Base-by-base conservation (phyloP, 2,113 vertebrate species). In the Acrocephalus kingi region DNA sequence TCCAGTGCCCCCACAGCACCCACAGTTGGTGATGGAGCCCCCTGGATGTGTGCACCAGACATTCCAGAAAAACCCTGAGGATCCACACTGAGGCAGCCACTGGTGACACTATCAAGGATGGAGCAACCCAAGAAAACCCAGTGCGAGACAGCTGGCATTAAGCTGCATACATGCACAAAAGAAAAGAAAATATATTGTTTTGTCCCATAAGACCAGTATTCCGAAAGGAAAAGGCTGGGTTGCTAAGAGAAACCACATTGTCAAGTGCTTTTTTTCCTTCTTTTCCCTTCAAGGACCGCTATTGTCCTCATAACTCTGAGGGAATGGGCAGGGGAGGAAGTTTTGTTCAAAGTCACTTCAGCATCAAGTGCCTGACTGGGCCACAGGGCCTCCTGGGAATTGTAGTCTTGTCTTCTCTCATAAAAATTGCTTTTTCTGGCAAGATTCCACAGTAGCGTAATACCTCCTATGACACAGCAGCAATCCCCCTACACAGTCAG, bases 1-100 rank as follows among this genome's bases (percentile, higher is more conserved):
- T 54, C 78, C 1, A 3, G 12, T 28, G 35, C 43, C 45, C 21
- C 43, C 51, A 6, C 6, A 13, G 63, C 4, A 8, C 35, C 35
- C 35, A 35, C 35, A 35, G 35, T 35, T 35, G 17, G 9, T 0
- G 0, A 35, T 6, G 46, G 23, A 58, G 10, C 35, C 68, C 35
- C 0, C 0, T 2, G 33, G 37, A 30, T 6, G 2, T 1, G 12
- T 12, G 54, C 39, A 31, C 4, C 30, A 31, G 15, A 15, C 9
- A 66, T 18, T 19, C 33, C 37, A 7, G 37, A 13, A 54, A 28
- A 90, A 67, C 18, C 28, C 46, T 2, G 0, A 35, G 1, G 39
- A 66, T 58, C 54, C 48, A 11, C 0, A 0, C 12, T 18, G 31
- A 46, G 33, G 30, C 46, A 66, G 49, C 45, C 21, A 2, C 59